Conservation (phyloP, 2,888 invertebrate species). For the Proisotoma minuta region DNA sequence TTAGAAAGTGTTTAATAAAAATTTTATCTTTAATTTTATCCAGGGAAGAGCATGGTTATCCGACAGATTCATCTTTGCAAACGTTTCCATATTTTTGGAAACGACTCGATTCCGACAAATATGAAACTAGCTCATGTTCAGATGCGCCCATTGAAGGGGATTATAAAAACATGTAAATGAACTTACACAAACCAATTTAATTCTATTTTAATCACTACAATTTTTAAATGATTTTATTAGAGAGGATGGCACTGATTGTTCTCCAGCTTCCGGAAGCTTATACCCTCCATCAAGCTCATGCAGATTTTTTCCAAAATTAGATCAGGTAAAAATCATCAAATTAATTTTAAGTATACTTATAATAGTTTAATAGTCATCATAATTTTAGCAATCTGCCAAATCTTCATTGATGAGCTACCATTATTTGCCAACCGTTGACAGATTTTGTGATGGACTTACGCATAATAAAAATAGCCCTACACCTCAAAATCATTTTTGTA, state of each 20-base stretch:
- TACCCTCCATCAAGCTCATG: slow-evolving; percentile 19
- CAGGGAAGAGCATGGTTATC: slow-evolving; percentile 35
- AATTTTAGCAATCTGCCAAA: slow-evolving; percentile 19
- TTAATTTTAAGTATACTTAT: no score
- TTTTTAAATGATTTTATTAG: not conserved
- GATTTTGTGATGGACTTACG: slow-evolving; percentile 31
- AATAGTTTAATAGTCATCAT: not conserved
- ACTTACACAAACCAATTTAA: no score
- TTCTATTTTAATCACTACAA: no score
- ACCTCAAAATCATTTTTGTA: slow-evolving; percentile 36
- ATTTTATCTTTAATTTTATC: not conserved
- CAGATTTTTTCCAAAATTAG: slow-evolving; percentile 27
- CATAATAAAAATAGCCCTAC: slow-evolving; percentile 33
- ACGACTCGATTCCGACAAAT: slow-evolving; percentile 6
- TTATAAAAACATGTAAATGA: slow-evolving; percentile 24
- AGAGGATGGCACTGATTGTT: not conserved
- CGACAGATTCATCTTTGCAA: slow-evolving; percentile 11
- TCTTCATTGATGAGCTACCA: slow-evolving; percentile 34
- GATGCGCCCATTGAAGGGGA: slow-evolving; percentile 26
- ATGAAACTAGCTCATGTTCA: slow-evolving; percentile 40
- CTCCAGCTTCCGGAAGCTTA: slow-evolving; percentile 1
- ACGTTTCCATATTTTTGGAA: slow-evolving; percentile 37
- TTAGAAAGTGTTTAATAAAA: not conserved
- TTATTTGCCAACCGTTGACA: slow-evolving; percentile 19
- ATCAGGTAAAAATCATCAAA: no score